Evolutionary conservation across 2,797 vertebrate genomes (phyloP).

Genomic region (Pogonophryne albipinna): DNA sequence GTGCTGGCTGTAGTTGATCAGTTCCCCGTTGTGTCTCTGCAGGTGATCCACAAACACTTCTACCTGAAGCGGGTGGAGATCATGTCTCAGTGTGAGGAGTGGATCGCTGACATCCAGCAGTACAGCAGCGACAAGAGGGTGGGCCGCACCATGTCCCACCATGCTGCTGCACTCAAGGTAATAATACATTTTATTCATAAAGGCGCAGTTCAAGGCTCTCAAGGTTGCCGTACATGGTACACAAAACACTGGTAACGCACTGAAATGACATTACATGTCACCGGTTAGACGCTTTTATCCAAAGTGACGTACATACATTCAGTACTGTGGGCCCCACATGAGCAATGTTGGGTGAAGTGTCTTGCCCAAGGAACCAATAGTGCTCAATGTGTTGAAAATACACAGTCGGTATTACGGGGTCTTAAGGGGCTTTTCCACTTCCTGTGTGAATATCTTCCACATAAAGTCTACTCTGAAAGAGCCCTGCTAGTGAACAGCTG

Average conservation of each 20-base stretch:
- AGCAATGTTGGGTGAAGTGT: too few relatives aligned
- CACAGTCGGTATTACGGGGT: background rate
- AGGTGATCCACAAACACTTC: constrained; percentile 99
- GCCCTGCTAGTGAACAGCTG: constrained; percentile 10
- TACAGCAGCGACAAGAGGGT: constrained; percentile 99
- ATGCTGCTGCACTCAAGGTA: constrained; percentile 94
- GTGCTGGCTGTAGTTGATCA: too few relatives aligned
- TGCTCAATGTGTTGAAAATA: background rate
- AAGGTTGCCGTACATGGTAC: too few relatives aligned
- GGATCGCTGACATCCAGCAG: constrained; percentile 99
- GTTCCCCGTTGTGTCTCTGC: constrained; percentile 19
- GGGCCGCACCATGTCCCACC: constrained; percentile 98
- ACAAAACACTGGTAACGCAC: too few relatives aligned
- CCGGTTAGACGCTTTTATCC: too few relatives aligned
- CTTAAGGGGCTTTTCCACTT: background rate
- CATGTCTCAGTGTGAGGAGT: constrained; percentile 98
- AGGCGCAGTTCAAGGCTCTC: too few relatives aligned
- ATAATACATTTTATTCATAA: background rate
- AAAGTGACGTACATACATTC: too few relatives aligned
- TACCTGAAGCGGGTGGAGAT: constrained; percentile 98
- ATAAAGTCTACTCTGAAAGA: background rate
- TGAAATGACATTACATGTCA: too few relatives aligned
- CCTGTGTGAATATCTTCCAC: background rate
- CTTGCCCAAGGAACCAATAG: too few relatives aligned
- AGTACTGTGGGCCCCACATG: too few relatives aligned